These are phyloP conservation scores for Aspidiotus destructor DNA, from an alignment of 2,888 invertebrate species.

Conservation along the genomic window DNA sequence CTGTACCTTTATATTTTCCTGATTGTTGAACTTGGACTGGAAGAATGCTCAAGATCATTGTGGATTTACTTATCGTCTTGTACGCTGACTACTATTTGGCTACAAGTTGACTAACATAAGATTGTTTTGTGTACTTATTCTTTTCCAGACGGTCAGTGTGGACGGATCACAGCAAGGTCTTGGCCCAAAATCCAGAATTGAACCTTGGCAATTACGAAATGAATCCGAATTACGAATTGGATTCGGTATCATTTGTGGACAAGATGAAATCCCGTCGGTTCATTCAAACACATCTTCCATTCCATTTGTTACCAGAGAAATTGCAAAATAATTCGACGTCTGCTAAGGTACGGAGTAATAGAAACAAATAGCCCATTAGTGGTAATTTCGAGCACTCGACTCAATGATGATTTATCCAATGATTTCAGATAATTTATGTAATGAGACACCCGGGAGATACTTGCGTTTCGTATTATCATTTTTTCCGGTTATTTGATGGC, in stretches of 20 bases:
- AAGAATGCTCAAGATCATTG: too few species aligned
- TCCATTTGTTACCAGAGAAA: slow-evolving; percentile 36
- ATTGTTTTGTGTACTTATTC: too few species aligned
- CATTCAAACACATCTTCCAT: slow-evolving; percentile 37
- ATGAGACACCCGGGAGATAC: background rate
- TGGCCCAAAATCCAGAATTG: slow-evolving; percentile 30
- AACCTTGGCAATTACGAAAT: slow-evolving; percentile 32
- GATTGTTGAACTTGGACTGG: too few species aligned
- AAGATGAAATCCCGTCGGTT: slow-evolving; percentile 36
- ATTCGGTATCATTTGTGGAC: slow-evolving; percentile 34
- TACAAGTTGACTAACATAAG: too few species aligned
- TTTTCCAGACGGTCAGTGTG: background rate
- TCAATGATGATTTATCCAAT: background rate
- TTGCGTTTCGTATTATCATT: slow-evolving; percentile 1
- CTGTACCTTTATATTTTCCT: too few species aligned
- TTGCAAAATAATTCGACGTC: slow-evolving; percentile 35
- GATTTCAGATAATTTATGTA: background rate
- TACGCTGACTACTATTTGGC: too few species aligned
- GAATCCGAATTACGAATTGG: slow-evolving; percentile 33
- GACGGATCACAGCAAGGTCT: background rate
- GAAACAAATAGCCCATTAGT: background rate
- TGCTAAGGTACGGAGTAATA: slow-evolving; percentile 36
- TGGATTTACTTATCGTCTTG: too few species aligned
- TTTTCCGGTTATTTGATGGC: background rate
- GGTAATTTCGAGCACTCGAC: background rate